These are phyloP conservation scores for Crocodylus rhombifer DNA, from an alignment of 2,797 vertebrate genomes.

Conservation along the genomic window DNA sequence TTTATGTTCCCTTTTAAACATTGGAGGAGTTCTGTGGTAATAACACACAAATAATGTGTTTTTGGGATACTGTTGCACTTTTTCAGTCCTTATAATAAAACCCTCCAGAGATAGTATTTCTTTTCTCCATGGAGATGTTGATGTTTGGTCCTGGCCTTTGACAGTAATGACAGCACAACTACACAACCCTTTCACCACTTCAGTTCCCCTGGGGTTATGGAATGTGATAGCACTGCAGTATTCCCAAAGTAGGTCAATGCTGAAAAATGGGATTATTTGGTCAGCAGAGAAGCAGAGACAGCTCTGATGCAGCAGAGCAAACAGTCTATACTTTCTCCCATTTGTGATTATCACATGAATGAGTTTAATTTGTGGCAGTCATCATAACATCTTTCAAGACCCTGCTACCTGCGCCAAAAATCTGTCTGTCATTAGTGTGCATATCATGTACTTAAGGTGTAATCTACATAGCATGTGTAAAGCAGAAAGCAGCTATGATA, in stretches of 20 bases:
- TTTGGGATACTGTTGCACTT: background rate
- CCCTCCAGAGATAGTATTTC: background rate
- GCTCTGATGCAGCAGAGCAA: background rate
- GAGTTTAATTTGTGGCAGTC: constrained; percentile 2
- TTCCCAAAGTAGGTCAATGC: background rate
- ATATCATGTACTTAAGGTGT: constrained; percentile 1
- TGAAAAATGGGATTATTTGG: background rate
- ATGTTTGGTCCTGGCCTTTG: constrained; percentile 28
- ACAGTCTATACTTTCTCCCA: background rate
- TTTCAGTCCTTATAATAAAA: background rate
- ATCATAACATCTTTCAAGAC: constrained; percentile 25
- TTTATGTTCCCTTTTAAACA: background rate
- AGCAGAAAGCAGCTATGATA: constrained; percentile 32
- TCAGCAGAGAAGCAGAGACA: background rate
- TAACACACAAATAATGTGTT: background rate
- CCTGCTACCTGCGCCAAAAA: constrained; percentile 18
- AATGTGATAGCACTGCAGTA: background rate
- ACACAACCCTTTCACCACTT: background rate
- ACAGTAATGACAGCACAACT: constrained; percentile 33
- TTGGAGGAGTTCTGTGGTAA: background rate
- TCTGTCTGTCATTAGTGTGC: background rate
- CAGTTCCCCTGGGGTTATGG: background rate
- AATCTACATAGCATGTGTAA: constrained; percentile 43
- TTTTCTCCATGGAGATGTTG: background rate
- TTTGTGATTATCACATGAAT: background rate